Evolutionary conservation across 2,797 vertebrate species (phyloP).

Genomic region (Acrossocheilus fasciatus): DNA sequence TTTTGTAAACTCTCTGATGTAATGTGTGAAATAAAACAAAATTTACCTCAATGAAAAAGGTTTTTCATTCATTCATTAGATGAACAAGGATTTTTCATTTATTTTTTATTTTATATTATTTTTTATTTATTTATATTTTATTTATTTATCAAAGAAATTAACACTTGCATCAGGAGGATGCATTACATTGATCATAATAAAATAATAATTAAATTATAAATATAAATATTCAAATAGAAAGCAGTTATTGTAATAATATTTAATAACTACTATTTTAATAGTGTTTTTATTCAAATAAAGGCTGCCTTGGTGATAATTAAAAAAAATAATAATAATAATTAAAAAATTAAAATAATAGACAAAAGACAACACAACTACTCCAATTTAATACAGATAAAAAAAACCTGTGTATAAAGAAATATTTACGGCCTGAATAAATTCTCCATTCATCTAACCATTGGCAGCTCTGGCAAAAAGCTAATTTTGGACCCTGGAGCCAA

Average conservation of each 20-base stretch:
- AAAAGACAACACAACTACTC: too few relatives aligned
- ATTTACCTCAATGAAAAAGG: too few relatives aligned
- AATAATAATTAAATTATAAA: too few relatives aligned
- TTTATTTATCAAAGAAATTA: background rate
- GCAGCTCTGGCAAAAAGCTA: background rate
- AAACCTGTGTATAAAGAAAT: background rate
- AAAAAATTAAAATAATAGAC: too few relatives aligned
- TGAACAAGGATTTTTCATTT: background rate
- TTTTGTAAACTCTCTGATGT: background rate
- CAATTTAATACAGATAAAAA: background rate
- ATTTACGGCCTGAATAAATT: background rate
- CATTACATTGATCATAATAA: background rate
- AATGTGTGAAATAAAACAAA: background rate
- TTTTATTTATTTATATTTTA: background rate
- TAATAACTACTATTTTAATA: too few relatives aligned
- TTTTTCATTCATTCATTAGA: too few relatives aligned
- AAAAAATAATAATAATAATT: background rate
- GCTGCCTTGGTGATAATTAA: too few relatives aligned
- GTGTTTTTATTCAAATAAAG: too few relatives aligned
- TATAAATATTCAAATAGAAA: too few relatives aligned
- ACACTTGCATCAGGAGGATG: background rate
- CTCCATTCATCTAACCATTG: background rate
- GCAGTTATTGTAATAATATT: too few relatives aligned
- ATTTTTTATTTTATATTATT: background rate
- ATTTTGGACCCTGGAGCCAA: conserved; percentile 24